Base-by-base conservation (phyloP, 2,888 invertebrate genomes). In the Spisula subtruncata region DNA sequence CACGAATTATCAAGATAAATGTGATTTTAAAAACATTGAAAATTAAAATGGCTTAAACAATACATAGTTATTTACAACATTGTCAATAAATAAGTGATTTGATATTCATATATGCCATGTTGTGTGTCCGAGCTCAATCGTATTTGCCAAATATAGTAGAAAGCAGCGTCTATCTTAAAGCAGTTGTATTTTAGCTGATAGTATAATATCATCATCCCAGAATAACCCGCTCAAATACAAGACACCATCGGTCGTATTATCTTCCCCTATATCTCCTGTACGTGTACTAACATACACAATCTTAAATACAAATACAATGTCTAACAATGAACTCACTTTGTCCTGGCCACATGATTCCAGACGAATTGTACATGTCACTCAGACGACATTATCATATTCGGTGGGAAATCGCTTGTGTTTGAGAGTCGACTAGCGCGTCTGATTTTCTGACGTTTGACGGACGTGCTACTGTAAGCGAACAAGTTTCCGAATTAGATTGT, bases 361-460 rank as follows among this genome's bases (percentile, higher is more conserved):
- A 32, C 35, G 18, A 35, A 75, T 32, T 75, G 10, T 75, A 75
- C 10, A 32, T 32, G 35, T 35, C 32, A 35, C 18, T 25, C 35
- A 75, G 75, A 75, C 75, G 29, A 35, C 35, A 75, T 75, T 75
- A 75, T 75, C 75, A 75, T 35, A 32, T 75, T 75, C 75, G 8
- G 25, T 75, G 32, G 16, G 32, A 75, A 32, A 75, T 75, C 16
- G 75, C 75, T 75, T 75, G 75, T 75, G 35, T 75, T 35, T 14
- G 29, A 4, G 16, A 35, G 75, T 32, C 18, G 75, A 75, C 35
- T 29, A 35, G 75, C 75, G 75, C 12, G 75, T 25, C 29, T 35
- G 75, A 75, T 75, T 32, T 75, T 32, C 16, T 75, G 75, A 75
- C 75, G 75, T 75, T 75, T 75, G 75, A 75, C 75, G 75, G 75